Evolutionary conservation across 2,113 vertebrate genomes (phyloP).

Genomic region (Nycticebus coucang): DNA sequence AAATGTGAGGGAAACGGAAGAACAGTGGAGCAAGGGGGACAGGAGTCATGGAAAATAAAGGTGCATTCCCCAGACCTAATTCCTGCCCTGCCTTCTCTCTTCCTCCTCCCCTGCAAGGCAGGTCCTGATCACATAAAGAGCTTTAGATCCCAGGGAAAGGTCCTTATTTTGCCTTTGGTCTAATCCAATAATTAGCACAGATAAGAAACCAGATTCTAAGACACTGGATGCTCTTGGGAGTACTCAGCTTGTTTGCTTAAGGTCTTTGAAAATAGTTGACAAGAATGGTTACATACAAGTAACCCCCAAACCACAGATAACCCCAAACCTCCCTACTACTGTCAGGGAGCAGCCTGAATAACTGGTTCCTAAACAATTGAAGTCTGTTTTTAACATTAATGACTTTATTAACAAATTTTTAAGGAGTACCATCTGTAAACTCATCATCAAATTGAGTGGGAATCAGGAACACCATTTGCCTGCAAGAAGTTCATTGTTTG

Average conservation of each 20-base stretch:
- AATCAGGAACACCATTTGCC: neutral
- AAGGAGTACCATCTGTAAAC: neutral
- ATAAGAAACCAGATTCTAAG: neutral
- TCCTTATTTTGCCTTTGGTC: neutral
- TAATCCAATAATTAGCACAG: neutral
- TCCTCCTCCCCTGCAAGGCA: neutral
- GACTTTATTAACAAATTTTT: constrained; percentile 1
- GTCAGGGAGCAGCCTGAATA: neutral
- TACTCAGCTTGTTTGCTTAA: neutral
- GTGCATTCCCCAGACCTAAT: neutral
- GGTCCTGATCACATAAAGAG: neutral
- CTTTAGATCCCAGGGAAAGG: neutral
- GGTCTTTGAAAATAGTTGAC: neutral
- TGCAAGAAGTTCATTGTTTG: neutral
- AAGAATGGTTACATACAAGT: neutral
- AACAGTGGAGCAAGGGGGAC: neutral
- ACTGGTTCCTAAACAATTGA: neutral
- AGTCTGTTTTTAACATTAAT: neutral
- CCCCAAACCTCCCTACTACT: neutral
- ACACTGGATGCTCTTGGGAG: neutral
- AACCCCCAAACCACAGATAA: neutral
- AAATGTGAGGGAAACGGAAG: neutral
- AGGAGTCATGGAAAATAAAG: neutral
- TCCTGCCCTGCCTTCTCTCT: accelerated
- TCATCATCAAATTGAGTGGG: neutral